Conservation (phyloP, 1,140 invertebrate species). For the Metopolophium dirhodum region DNA sequence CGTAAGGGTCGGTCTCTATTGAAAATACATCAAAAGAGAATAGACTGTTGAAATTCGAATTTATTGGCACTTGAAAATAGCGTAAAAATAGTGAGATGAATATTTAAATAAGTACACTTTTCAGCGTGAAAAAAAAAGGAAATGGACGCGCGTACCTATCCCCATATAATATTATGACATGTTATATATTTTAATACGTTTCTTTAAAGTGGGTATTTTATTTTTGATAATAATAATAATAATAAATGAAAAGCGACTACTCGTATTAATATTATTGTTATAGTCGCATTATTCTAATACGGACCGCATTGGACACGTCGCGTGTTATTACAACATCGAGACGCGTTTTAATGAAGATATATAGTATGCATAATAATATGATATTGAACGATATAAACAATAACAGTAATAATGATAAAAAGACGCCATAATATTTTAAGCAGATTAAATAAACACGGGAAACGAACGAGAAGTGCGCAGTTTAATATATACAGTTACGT, state of each 20-base stretch:
- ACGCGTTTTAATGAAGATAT: not conserved
- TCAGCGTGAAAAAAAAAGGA: not conserved
- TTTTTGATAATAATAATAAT: not conserved
- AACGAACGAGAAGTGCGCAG: not conserved
- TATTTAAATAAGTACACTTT: not conserved
- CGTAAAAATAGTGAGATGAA: not conserved
- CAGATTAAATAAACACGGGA: not conserved
- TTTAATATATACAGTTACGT: not conserved
- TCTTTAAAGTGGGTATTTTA: not conserved
- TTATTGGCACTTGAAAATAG: not conserved
- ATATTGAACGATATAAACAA: not conserved
- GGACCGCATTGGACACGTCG: not conserved
- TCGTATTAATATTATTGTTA: not conserved
- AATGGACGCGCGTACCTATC: no score
- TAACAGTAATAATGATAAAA: not conserved
- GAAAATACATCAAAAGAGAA: conserved; percentile 8
- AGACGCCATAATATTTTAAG: not conserved
- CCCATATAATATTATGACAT: not conserved
- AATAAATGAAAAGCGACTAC: not conserved
- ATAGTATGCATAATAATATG: not conserved
- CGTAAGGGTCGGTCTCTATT: not conserved
- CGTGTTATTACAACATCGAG: not conserved
- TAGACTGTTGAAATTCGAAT: not conserved
- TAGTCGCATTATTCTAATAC: not conserved
- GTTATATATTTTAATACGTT: not conserved